These are phyloP conservation scores for Electrona antarctica DNA, from an alignment of 2,113 vertebrate species.

Conservation along the genomic window DNA sequence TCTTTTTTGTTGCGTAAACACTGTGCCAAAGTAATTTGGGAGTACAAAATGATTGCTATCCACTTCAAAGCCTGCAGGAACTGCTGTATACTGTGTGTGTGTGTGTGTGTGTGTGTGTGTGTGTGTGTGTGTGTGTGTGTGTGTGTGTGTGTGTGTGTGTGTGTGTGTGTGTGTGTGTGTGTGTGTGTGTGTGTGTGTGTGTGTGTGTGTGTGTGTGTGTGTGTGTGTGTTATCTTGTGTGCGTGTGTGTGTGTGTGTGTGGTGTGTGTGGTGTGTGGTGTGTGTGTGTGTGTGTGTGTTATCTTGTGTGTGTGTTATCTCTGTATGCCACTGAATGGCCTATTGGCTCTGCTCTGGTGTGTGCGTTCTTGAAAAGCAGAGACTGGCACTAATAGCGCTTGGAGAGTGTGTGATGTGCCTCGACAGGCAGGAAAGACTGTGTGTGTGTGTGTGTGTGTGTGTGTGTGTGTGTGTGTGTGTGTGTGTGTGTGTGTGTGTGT, in stretches of 20 bases:
- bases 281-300: too few relatives aligned
- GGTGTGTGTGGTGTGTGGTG: too few relatives aligned
- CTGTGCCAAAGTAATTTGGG: neutral
- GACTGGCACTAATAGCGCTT: conserved; percentile 15
- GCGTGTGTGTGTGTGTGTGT: too few relatives aligned
- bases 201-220: too few relatives aligned
- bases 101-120: too few relatives aligned
- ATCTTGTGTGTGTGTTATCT: conserved; percentile 25
- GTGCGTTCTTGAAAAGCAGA: conserved; percentile 36
- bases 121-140: too few relatives aligned
- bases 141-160: too few relatives aligned
- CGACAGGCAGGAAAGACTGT: neutral
- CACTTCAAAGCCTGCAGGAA: conserved; percentile 22
- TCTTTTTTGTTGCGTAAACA: conserved; percentile 3
- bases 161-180: too few relatives aligned
- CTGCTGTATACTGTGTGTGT: conserved; percentile 6
- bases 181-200: too few relatives aligned
- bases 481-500: neutral
- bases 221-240: too few relatives aligned
- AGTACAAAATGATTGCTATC: conserved; percentile 23
- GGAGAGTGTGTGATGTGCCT: conserved; percentile 27
- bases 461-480: neutral
- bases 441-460: neutral
- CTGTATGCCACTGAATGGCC: conserved; percentile 35
- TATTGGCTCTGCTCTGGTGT: conserved; percentile 32